Base-by-base conservation (phyloP, 2,888 invertebrate species). In the Macrophya annulata region DNA sequence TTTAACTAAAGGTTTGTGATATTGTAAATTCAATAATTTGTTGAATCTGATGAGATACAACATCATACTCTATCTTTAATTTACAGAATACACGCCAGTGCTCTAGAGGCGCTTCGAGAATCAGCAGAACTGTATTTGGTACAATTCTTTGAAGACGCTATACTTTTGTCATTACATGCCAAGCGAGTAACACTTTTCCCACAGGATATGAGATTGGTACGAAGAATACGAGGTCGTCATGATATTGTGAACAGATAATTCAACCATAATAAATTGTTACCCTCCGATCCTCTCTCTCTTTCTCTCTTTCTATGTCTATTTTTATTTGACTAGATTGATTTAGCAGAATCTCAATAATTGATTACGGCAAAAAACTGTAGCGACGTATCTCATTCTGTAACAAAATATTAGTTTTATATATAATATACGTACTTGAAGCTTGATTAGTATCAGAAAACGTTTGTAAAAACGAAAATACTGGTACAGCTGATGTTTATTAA, bases 91-190 rank as follows among this genome's bases (percentile, higher is more conserved):
- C 93, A 94, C 84, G 1, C 76, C 0, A 65, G 87, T 0, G 94
- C 95, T 0, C 82, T 95, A 17, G 89, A 92, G 86, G 95, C 95
- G 0, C 85, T 95, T 43, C 95, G 95, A 88, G 94, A 94, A 87
- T 91, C 95, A 1, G 85, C 93, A 0, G 95, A 95, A 90, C 92
- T 94, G 86, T 95, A 94, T 86, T 12, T 95, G 4, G 93, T 93
- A 0, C 93, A 94, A 87, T 92, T 94, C 21, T 94, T 95, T 62
- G 93, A 94, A 86, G 95, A 95, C 88, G 90, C 94, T 0, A 90
- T 94, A 65, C 85, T 94, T 77, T 91, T 94, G 15, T 91, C 94
- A 0, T 81, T 91, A 3, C 95, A 95, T 87, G 94, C 94, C 0
- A 93, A 93, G 25, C 91, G 95, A 3, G 91, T 94, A 0, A 95